Evolutionary conservation across 2,797 vertebrate species (phyloP).

Genomic region (Epinephelus awoara): DNA sequence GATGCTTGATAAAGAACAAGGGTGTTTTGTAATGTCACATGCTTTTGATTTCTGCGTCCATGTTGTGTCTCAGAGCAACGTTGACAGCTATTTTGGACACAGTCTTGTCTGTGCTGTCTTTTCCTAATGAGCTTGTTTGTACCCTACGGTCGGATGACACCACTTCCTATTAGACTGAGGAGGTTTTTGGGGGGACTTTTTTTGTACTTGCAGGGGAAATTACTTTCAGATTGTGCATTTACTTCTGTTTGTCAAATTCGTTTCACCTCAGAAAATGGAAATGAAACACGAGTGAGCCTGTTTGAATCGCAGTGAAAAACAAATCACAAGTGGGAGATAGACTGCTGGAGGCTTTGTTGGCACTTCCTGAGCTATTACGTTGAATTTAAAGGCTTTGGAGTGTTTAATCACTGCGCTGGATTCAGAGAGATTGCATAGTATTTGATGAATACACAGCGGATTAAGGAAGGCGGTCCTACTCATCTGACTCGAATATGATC

Average conservation of each 20-base stretch:
- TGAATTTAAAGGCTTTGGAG: constrained; percentile 48
- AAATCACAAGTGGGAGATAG: constrained; percentile 48
- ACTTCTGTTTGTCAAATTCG: constrained; percentile 61
- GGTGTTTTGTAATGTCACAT: constrained; percentile 26
- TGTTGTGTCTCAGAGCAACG: constrained; percentile 20
- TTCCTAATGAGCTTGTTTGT: constrained; percentile 44
- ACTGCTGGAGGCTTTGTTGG: constrained; percentile 51
- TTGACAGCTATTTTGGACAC: constrained; percentile 15
- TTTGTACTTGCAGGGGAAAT: constrained; percentile 46
- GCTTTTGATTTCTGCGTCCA: constrained; percentile 36
- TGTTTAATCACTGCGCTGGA: constrained; percentile 45
- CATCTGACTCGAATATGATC: constrained; percentile 37
- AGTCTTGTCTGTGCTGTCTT: constrained; percentile 34
- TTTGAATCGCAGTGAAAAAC: constrained; percentile 47
- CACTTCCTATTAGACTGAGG: constrained; percentile 33
- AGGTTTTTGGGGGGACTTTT: not conserved
- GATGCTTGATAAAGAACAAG: not conserved
- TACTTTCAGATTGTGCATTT: constrained; percentile 46
- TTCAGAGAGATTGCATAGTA: constrained; percentile 33
- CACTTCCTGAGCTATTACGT: constrained; percentile 49
- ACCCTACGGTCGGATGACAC: constrained; percentile 30
- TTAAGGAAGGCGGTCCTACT: constrained; percentile 31
- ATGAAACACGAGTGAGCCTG: constrained; percentile 41
- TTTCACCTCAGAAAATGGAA: constrained; percentile 46
- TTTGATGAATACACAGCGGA: constrained; percentile 59